Evolutionary conservation across 1,140 invertebrate species (phyloP).

Genomic region (Choristoneura fumiferana): DNA sequence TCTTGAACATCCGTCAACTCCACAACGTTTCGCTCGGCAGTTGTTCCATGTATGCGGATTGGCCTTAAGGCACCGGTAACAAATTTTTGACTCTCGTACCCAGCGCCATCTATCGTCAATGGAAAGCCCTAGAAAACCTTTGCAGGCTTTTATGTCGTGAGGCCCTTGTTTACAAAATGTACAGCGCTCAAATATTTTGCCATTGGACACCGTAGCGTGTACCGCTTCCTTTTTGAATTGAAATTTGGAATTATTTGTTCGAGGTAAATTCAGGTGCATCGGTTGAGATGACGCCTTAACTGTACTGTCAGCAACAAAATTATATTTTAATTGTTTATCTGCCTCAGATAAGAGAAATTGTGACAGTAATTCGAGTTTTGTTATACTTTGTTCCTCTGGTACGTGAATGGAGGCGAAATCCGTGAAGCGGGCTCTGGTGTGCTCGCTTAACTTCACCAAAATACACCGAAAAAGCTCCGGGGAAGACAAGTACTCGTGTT

Average conservation of each 20-base stretch:
- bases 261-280: neutral
- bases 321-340: neutral
- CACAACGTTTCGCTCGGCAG: constrained; percentile 18
- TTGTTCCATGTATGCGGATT: constrained; percentile 18
- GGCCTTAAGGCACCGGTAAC: constrained; percentile 17
- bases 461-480: neutral
- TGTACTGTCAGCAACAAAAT: neutral
- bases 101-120: constrained; percentile 25
- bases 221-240: neutral
- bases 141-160: constrained; percentile 15
- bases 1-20: constrained; percentile 13
- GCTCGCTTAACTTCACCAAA: neutral
- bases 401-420: neutral
- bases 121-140: neutral
- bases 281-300: neutral
- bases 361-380: too few species aligned
- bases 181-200: neutral
- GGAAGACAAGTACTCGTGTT: constrained; percentile 4
- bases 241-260: neutral
- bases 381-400: neutral
- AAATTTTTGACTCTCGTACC: constrained; percentile 13
- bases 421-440: neutral
- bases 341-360: too few species aligned
- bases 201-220: neutral
- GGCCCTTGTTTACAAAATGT: constrained; percentile 17